Evolutionary conservation across 1,140 invertebrate genomes (phyloP).

Genomic region (Leptinotarsa undecemlineata): DNA sequence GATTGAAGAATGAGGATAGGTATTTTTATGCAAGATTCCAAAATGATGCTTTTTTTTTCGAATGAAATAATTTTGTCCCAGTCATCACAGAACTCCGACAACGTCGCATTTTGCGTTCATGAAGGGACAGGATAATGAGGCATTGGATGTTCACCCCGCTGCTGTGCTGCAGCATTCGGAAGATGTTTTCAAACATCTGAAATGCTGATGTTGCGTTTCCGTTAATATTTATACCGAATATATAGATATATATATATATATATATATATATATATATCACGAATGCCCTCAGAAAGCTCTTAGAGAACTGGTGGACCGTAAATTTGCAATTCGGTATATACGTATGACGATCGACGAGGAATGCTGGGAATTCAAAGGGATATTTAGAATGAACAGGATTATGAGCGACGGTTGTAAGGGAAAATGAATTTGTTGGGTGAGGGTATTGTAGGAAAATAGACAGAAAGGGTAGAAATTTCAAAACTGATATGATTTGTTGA

Average conservation of each 20-base stretch:
- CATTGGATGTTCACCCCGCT: not conserved
- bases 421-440: no score
- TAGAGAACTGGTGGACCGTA: not conserved
- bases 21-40: no score
- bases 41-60: no score
- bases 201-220: constrained; percentile 24
- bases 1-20: no score
- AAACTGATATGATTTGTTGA: no score
- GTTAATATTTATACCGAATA: constrained; percentile 4
- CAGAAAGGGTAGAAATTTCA: no score
- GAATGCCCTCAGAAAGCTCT: not conserved
- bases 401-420: not conserved
- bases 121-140: not conserved
- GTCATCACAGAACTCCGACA: not conserved
- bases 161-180: not conserved
- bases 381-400: not conserved
- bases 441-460: no score
- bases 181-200: constrained; percentile 30
- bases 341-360: not conserved
- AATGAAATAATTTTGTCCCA: no score
- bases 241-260: constrained; percentile 1
- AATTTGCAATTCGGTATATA: not conserved
- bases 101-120: not conserved
- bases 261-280: not conserved
- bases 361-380: not conserved